Conservation (phyloP, 2,113 vertebrate genomes). For the Phyllostomus discolor region DNA sequence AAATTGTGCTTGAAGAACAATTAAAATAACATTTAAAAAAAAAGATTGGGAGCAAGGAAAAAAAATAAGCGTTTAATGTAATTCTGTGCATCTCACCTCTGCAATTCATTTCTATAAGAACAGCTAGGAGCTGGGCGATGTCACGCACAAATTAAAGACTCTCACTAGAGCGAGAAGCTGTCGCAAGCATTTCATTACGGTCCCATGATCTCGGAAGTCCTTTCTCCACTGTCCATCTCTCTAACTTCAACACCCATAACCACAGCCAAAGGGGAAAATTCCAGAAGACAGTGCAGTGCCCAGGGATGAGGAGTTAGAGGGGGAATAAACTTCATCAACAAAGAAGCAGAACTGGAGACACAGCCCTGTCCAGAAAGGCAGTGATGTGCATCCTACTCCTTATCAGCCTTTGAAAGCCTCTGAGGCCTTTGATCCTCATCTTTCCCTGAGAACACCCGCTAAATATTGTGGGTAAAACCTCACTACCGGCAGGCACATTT, state of each 20-base stretch:
- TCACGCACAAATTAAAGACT: not conserved
- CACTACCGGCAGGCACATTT: not conserved
- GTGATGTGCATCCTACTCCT: not conserved
- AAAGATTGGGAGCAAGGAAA: too few species aligned
- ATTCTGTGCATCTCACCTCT: not conserved
- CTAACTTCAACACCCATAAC: not conserved
- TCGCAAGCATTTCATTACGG: not conserved
- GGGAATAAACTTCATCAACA: not conserved
- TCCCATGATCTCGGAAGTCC: not conserved
- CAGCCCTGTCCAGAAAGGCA: fast-evolving
- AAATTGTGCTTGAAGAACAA: too few species aligned
- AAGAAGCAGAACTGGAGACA: not conserved
- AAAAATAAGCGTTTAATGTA: not conserved
- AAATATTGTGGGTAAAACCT: not conserved
- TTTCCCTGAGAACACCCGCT: not conserved
- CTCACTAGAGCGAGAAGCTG: not conserved
- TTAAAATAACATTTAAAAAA: too few species aligned
- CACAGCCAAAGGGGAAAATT: not conserved
- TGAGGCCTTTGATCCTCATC: not conserved
- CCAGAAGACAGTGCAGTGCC: not conserved
- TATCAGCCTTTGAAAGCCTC: not conserved
- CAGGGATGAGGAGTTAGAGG: not conserved
- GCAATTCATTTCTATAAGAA: not conserved
- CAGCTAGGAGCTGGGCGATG: not conserved
- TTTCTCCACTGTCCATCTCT: not conserved